Evolutionary conservation across 2,888 invertebrate genomes (phyloP), one percentile per base, ranked within the genome.

Genomic region (Meandrusa payeni): DNA sequence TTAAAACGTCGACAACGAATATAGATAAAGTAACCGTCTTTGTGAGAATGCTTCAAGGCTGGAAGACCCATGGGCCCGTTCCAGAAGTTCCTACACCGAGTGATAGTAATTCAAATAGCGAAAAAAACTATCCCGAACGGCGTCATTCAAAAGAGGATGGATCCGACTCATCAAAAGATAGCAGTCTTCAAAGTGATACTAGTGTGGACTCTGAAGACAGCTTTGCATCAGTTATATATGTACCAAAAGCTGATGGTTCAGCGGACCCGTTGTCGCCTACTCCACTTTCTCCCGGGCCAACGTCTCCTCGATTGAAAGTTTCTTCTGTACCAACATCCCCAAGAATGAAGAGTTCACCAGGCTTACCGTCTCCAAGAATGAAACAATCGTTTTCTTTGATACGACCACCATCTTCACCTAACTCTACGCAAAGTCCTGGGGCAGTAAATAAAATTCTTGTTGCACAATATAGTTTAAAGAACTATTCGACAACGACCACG

Each of bases 201-300:
- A 96, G 96, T 78, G 95, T 97, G 20, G 97, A 97, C 73, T 96
- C 96, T 1, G 97, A 97, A 73, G 97, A 97, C 65, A 96, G 96
- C 74, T 96, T 97, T 66, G 96, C 96, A 44, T 96, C 96, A 50
- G 97, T 97, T 29, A 97, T 97, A 64, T 96, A 93, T 69, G 93
- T 96, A 61, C 96, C 96, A 41, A 95, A 95, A 79, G 92, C 94
- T 34, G 94, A 94, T 58, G 90, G 90, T 26, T 78, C 86, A 7
- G 72, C 77, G 57, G 89, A 89, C 59, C 83, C 89, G 1, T 75
- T 91, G 58, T 91, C 91, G n/a, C 91, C 91, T 1, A 90, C 90
- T 5, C 88, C 89, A 5, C 66, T 90, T 45, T 90, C 91, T 2
- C 91, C 91, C 10, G 91, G 90, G 37, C 91, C 91, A 5, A 90